Conservation (phyloP, 2,888 invertebrate genomes). For the Plagodis pulveraria region DNA sequence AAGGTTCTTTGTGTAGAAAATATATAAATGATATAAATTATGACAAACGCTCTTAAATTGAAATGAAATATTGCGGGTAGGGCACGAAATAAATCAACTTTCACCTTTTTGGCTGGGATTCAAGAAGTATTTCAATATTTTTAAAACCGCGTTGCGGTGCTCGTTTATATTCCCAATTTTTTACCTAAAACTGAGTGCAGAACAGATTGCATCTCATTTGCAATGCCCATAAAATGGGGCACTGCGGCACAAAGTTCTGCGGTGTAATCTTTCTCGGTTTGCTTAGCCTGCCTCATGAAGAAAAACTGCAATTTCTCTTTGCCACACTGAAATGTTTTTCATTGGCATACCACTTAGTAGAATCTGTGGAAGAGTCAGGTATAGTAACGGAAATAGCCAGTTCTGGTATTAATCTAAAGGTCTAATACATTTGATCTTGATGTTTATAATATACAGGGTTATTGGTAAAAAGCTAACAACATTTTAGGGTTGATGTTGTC, state of each 20-base stretch:
- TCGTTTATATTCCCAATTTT: constrained; percentile 26
- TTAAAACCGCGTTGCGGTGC: constrained; percentile 17
- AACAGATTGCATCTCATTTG: constrained; percentile 55
- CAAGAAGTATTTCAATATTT: constrained; percentile 28
- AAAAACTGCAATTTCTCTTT: constrained; percentile 23
- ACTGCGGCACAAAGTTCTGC: constrained; percentile 61
- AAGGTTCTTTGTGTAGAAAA: no score
- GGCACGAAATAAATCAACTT: constrained; percentile 1
- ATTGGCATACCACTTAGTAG: background rate
- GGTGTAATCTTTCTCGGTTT: constrained; percentile 64
- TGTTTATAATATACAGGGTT: no score
- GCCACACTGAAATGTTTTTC: constrained; percentile 1
- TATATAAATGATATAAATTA: no score
- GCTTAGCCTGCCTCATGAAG: constrained; percentile 56
- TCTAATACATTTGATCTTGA: no score
- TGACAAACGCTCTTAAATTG: background rate
- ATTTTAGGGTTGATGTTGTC: no score
- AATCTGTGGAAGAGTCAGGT: no score
- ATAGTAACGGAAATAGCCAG: background rate
- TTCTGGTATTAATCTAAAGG: background rate
- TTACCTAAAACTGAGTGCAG: constrained; percentile 44
- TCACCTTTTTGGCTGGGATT: constrained; percentile 20
- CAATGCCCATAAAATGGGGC: constrained; percentile 50
- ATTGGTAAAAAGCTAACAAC: no score
- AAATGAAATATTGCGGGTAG: background rate